Evolutionary conservation across 2,888 invertebrate genomes (phyloP).

Genomic region (Drosophila borealis): DNA sequence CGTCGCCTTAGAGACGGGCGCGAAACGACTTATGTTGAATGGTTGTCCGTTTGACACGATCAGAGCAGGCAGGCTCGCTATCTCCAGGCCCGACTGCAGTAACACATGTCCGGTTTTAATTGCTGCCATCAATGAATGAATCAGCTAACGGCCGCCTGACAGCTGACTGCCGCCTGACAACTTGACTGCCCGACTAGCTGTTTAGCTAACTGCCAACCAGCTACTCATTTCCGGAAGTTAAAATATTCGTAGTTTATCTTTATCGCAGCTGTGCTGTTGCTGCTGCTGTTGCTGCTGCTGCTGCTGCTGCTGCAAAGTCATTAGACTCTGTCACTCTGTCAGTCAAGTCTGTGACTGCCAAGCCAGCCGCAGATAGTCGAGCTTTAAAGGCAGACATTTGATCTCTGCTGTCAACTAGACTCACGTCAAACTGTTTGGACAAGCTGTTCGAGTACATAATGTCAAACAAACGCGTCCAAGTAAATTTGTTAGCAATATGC

Average conservation of each 20-base stretch:
- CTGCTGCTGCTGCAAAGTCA: constrained; percentile 58
- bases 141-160: constrained; percentile 59
- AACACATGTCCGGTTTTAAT: constrained; percentile 69
- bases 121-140: constrained; percentile 69
- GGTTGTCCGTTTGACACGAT: constrained; percentile 72
- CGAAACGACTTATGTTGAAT: constrained; percentile 67
- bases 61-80: constrained; percentile 61
- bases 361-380: constrained; percentile 21
- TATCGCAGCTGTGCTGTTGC: constrained; percentile 41
- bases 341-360: constrained; percentile 19
- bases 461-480: constrained; percentile 44
- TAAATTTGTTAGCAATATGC: constrained; percentile 15
- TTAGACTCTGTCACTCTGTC: constrained; percentile 62
- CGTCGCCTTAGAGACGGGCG: constrained; percentile 61
- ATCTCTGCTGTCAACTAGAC: constrained; percentile 67
- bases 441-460: constrained; percentile 59
- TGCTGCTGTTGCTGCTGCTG: constrained; percentile 11
- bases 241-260: constrained; percentile 59
- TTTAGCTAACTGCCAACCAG: constrained; percentile 58
- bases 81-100: constrained; percentile 28
- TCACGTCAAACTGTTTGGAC: constrained; percentile 66
- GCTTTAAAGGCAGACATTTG: constrained; percentile 61
- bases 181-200: constrained; percentile 21
- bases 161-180: constrained; percentile 41
- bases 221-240: constrained; percentile 75